phyloP scores from a whole-genome alignment of 2,113 vertebrate species.

The Pluvialis apricaria region DNA sequence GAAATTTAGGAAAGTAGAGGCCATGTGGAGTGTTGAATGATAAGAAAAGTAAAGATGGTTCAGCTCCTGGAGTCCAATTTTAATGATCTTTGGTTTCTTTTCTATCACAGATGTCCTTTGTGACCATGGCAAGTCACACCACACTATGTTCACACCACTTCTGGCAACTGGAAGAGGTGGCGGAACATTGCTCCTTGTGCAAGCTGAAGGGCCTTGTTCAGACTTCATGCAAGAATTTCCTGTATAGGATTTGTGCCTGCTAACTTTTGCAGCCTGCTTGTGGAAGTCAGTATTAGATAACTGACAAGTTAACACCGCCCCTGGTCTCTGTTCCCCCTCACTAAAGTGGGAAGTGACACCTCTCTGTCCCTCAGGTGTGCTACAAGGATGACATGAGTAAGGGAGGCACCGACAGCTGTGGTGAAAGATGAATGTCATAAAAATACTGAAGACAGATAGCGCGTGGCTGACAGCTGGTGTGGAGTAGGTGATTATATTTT shows the following conservation, averaged over 20 bases:
- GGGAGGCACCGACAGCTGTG: not conserved
- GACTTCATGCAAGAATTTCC: not conserved
- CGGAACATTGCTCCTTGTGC: not conserved
- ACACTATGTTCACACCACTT: not conserved
- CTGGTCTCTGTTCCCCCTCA: not conserved
- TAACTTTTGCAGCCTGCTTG: not conserved
- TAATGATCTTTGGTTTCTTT: not conserved
- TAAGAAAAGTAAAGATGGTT: not conserved
- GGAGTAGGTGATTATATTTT: not conserved
- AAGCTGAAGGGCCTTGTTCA: not conserved
- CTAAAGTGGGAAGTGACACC: not conserved
- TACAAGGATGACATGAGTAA: fast-evolving
- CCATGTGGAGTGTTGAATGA: not conserved
- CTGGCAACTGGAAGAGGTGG: not conserved
- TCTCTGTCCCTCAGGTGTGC: not conserved
- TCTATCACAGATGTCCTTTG: not conserved
- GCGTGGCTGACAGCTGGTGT: not conserved
- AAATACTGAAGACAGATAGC: not conserved
- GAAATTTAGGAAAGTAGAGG: not conserved
- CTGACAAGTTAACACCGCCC: not conserved
- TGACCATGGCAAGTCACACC: not conserved
- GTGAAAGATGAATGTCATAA: not conserved
- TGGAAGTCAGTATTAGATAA: not conserved
- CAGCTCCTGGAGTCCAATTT: not conserved
- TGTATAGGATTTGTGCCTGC: not conserved